Evolutionary conservation across 2,113 vertebrate genomes (phyloP), one percentile per base, ranked within the genome.

Genomic region (Eulacestoma nigropectus): DNA sequence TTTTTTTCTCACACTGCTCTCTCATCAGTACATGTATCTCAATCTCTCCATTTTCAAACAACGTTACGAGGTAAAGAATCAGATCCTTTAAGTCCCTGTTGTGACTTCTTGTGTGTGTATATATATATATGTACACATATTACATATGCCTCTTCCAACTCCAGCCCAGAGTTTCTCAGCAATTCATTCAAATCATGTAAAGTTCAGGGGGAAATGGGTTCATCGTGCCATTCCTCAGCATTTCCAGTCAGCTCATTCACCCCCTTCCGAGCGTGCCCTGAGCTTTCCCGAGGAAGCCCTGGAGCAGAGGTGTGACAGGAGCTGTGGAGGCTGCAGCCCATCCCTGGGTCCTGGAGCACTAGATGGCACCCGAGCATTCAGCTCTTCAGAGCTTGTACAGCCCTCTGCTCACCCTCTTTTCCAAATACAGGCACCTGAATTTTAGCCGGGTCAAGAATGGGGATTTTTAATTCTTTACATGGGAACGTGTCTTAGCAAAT

Each of bases 361-460:
- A 96, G 96, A 87, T 96, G 96, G 96, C 96, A 93, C 86, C 93
- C 93, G 63, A 72, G 88, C 83, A 86, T 62, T 90, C 96, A n/a
- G 79, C 87, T 95, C 93, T 2, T 55, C 10, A 5, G 32, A 74
- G 63, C 6, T 16, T 10, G 13, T 1, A 27, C n/a, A 81, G 64
- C 80, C 73, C 72, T 80, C 25, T 73, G n/a, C 75, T 84, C 84
- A 44, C 50, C 79, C 79, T 55, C 26, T 4, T 13, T 26, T 21
- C 26, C 46, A 76, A 83, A 47, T 1, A 32, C 33, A 53, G n/a
- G 22, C n/a, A 80, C 26, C 76, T 59, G 22, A 39, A 59, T 52
- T 80, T 47, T 4, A 65, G 29, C 16, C 32, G 4, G 60, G 42
- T 80, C 46, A 63, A 33, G 33, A 91, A 56, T 4, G 5, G 53